These are phyloP conservation scores for Himalopsyche japonica DNA, from an alignment of 2,888 invertebrate species.

Conservation along the genomic window DNA sequence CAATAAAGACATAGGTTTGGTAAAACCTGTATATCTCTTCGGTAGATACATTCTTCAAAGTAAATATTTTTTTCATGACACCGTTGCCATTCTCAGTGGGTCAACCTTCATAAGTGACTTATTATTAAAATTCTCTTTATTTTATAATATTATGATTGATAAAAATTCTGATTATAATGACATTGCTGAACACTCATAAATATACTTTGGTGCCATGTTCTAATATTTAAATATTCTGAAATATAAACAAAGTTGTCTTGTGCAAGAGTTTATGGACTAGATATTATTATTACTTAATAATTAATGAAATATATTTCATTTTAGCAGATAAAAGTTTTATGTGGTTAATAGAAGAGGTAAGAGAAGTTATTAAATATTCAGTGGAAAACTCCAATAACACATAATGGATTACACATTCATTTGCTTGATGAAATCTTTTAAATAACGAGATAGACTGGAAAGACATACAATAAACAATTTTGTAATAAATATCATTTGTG, in stretches of 20 bases:
- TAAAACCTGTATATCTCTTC: background rate
- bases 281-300: constrained; percentile 23
- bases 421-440: constrained; percentile 27
- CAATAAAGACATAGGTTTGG: background rate
- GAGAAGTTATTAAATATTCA: constrained; percentile 30
- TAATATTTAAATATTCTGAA: constrained; percentile 15
- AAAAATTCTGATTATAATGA: constrained; percentile 15
- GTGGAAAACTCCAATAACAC: constrained; percentile 28
- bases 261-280: constrained; percentile 40
- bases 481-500: constrained; percentile 20
- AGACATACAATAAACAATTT: constrained; percentile 26
- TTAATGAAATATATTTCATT: constrained; percentile 16
- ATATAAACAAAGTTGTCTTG: constrained; percentile 35
- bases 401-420: constrained; percentile 29
- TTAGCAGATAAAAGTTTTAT: constrained; percentile 22
- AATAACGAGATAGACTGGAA: constrained; percentile 37
- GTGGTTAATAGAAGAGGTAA: constrained; percentile 14
- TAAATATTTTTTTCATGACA: background rate
- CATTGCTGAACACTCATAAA: constrained; percentile 8
- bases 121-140: background rate
- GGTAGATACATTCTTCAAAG: background rate
- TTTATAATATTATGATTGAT: background rate
- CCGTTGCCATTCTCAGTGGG: background rate
- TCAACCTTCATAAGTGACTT: background rate
- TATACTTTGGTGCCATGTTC: constrained; percentile 13